Conservation (phyloP, 1,140 invertebrate genomes). For the Oscheius sp. region DNA sequence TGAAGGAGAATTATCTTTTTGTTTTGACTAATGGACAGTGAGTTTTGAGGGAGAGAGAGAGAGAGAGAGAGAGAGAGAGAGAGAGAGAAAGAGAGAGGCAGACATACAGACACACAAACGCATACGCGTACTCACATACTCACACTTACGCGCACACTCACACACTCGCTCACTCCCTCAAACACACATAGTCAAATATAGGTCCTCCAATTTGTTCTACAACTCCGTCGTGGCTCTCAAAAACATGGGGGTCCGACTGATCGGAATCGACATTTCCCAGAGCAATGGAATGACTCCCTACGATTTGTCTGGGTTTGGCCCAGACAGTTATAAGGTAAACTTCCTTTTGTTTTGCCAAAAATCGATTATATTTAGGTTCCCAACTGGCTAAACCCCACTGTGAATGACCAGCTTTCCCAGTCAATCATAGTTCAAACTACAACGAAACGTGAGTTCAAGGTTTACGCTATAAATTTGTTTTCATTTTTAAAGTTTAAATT, state of each 20-base stretch:
- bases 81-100: no score
- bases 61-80: no score
- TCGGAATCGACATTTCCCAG: background rate
- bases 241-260: background rate
- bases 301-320: background rate
- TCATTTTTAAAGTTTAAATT: background rate
- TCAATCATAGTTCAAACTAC: background rate
- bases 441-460: background rate
- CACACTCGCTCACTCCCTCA: background rate
- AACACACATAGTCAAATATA: background rate
- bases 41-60: background rate
- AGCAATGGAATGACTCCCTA: background rate
- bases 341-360: background rate
- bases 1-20: slow-evolving; percentile 13
- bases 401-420: background rate
- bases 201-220: background rate
- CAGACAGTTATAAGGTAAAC: background rate
- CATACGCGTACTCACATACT: no score
- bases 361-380: background rate
- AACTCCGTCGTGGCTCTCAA: background rate
- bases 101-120: no score
- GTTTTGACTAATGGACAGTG: slow-evolving; percentile 15
- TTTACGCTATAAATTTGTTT: background rate
- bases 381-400: background rate
- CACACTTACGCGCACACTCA: background rate